Conservation (phyloP, 2,888 invertebrate species). For the Diarsia rubi region DNA sequence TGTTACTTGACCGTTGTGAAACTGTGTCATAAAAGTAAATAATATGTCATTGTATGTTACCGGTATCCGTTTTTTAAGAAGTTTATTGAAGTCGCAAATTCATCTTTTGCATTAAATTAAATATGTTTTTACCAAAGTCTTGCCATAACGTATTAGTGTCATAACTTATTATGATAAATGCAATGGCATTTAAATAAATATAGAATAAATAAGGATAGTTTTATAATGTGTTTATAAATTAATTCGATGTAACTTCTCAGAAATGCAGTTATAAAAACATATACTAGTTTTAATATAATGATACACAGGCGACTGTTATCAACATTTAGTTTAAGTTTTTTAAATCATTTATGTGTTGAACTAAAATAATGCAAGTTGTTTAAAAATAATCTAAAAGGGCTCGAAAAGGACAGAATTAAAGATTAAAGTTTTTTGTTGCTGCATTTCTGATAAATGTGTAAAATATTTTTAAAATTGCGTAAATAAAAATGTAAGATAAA, state of each 20-base stretch:
- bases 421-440: conserved; percentile 8
- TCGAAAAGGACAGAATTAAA: background rate
- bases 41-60: background rate
- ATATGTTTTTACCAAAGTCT: conserved; percentile 59
- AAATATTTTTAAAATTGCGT: background rate
- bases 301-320: background rate
- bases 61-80: conserved; percentile 1
- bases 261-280: conserved; percentile 5
- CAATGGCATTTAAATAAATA: conserved; percentile 37
- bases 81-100: conserved; percentile 12
- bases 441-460: conserved; percentile 20
- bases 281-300: too few relatives aligned
- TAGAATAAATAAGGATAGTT: background rate
- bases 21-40: conserved; percentile 6
- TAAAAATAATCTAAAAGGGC: background rate
- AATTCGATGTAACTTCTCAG: conserved; percentile 10
- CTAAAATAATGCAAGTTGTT: background rate
- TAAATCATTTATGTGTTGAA: background rate
- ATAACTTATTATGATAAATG: conserved; percentile 39
- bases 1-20: conserved; percentile 15
- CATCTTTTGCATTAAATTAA: background rate
- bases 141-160: conserved; percentile 55
- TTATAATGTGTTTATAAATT: background rate
- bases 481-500: conserved; percentile 25
- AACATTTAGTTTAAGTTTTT: background rate